Conservation (phyloP, 2,113 vertebrate genomes). For the Ailurus styani region DNA sequence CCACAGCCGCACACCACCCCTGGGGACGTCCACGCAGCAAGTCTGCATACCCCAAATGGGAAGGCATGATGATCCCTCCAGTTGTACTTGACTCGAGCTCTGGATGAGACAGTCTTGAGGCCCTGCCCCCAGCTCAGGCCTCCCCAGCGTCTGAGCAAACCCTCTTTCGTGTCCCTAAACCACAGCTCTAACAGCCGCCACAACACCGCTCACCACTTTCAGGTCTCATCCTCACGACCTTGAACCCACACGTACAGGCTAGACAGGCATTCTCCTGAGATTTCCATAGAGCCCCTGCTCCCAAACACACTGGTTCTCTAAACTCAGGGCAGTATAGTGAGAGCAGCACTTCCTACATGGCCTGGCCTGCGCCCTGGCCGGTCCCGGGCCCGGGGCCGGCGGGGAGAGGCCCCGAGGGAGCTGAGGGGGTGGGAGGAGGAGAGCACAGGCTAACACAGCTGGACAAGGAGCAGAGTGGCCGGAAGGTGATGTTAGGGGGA, state of each 20-base stretch:
- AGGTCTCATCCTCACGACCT: background rate
- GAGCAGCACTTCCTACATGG: background rate
- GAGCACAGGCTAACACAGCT: background rate
- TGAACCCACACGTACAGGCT: background rate
- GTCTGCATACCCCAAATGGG: no score
- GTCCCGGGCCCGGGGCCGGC: background rate
- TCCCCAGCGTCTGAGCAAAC: background rate
- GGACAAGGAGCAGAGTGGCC: background rate
- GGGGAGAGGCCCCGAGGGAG: background rate
- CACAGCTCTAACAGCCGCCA: background rate
- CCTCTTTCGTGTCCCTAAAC: background rate
- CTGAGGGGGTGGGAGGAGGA: background rate
- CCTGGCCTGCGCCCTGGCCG: background rate
- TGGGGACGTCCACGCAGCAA: background rate
- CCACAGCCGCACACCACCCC: background rate
- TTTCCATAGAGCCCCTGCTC: background rate
- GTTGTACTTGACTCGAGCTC: background rate
- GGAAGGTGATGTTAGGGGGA: background rate
- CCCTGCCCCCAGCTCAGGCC: background rate
- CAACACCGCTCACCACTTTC: accelerated
- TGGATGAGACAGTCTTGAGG: background rate
- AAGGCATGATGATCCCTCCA: background rate
- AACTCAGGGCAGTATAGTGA: background rate
- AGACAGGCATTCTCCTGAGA: background rate
- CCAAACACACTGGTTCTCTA: background rate